Evolutionary conservation across 2,113 vertebrate genomes (phyloP), one percentile per base, ranked within the genome.

Genomic region (Plectropomus leopardus): DNA sequence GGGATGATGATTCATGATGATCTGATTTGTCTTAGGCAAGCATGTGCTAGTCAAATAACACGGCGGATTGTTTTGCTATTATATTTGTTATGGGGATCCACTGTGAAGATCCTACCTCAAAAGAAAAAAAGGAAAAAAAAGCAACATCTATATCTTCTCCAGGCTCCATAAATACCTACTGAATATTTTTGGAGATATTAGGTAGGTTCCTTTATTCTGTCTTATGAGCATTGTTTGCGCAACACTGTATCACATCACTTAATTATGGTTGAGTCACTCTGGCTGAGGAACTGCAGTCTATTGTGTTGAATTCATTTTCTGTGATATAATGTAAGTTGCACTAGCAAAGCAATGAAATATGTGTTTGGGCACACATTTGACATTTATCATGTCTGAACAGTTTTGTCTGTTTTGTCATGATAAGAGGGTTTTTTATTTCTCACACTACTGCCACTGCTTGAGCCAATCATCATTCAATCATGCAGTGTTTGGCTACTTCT

Each of bases 381-480:
- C 17, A 44, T 54, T 23, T 24, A 44, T 54, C 24, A 32, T 14
- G 14, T 30, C 60, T 32, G 42, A 64, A 45, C 36, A 45, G 34
- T 64, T 55, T 45, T 17, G 59, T 42, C 84, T 89, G 91, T 80
- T 88, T 14, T 61, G 73, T 78, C 77, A 76, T 59, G 90, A 90
- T 92, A 89, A 92, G 84, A 82, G 59, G 59, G 11, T 76, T 83
- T 80, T n/a, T 82, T 57, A 13, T 54, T 48, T 17, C 70, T 83
- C 71, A 51, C 65, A 50, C 28, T 54, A 24, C 51, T 82, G 67
- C 58, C 57, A 71, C 86, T 71, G 76, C 82, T 71, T 26, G 51
- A 80, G 73, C 63, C 86, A 84, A 59, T 87, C 82, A 58, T 67
- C 77, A 70, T 80, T 84, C 66, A 88, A 71, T 92, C 84, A 76